Conservation (phyloP, 2,888 invertebrate genomes). For the Tholera decimalis region DNA sequence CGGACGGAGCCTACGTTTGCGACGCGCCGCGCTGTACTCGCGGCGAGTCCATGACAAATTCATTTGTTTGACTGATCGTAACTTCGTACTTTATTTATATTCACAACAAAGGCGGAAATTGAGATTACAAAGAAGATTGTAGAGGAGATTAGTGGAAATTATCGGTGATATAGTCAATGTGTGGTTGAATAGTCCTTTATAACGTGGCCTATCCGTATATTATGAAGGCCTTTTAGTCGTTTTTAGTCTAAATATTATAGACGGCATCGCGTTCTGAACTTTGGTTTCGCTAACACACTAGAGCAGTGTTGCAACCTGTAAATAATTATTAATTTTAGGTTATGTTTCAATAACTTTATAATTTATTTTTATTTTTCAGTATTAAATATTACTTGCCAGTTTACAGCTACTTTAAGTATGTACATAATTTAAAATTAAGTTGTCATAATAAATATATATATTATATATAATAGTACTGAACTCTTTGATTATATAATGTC, state of each 20-base stretch:
- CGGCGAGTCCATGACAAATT: slow-evolving; percentile 40
- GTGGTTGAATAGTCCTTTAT: slow-evolving; percentile 67
- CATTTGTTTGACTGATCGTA: slow-evolving; percentile 70
- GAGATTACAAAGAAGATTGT: slow-evolving; percentile 70
- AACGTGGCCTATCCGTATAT: slow-evolving; percentile 67
- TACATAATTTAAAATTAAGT: slow-evolving; percentile 78
- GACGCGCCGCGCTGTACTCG: slow-evolving; percentile 26
- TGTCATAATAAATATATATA: slow-evolving; percentile 73
- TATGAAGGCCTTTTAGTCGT: slow-evolving; percentile 61
- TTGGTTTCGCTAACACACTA: slow-evolving; percentile 51
- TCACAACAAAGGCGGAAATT: slow-evolving; percentile 49
- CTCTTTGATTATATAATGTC: too few species aligned
- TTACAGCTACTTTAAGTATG: slow-evolving; percentile 78
- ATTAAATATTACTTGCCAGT: slow-evolving; percentile 90
- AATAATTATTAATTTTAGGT: slow-evolving; percentile 66
- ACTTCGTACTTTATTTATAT: slow-evolving; percentile 71
- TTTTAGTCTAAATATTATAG: slow-evolving; percentile 62
- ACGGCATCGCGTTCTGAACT: slow-evolving; percentile 52
- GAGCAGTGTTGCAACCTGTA: slow-evolving; percentile 59
- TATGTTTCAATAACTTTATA: slow-evolving; percentile 76
- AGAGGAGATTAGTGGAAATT: slow-evolving; percentile 65
- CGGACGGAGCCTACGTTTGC: slow-evolving; percentile 25
- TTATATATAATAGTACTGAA: slow-evolving; percentile 68
- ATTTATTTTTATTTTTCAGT: slow-evolving; percentile 86
- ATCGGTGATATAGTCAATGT: slow-evolving; percentile 67